Evolutionary conservation across 2,113 vertebrate species (phyloP).

Genomic region (Notarius quadriscutis): DNA sequence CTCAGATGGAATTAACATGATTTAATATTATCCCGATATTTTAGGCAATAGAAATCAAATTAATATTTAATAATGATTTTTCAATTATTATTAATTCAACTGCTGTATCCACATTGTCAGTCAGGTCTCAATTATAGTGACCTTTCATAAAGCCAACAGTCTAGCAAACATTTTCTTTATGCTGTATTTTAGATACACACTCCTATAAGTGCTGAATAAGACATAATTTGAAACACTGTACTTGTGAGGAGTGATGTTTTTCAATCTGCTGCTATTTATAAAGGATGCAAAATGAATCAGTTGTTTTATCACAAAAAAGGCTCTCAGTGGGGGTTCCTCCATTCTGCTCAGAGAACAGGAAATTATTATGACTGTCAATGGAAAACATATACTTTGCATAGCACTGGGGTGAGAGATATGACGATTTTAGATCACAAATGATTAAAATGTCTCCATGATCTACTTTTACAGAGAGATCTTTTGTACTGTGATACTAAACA

Average conservation of each 20-base stretch:
- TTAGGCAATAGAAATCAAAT: neutral
- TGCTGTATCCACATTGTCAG: neutral
- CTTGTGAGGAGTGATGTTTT: slow-evolving; percentile 5
- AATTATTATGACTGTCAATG: slow-evolving; percentile 21
- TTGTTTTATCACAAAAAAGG: slow-evolving; percentile 2
- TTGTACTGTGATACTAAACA: neutral
- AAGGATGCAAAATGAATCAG: slow-evolving; percentile 11
- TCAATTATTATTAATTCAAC: neutral
- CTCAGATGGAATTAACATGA: neutral
- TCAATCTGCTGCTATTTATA: slow-evolving; percentile 23
- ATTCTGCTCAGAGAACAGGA: neutral
- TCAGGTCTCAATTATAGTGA: neutral
- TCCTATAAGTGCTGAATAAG: slow-evolving; percentile 5
- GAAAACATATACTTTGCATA: neutral
- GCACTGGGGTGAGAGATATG: neutral
- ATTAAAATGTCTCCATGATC: neutral
- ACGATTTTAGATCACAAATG: neutral
- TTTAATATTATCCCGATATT: neutral
- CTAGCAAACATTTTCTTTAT: neutral
- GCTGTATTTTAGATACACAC: neutral
- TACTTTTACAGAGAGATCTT: neutral
- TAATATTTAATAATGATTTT: neutral
- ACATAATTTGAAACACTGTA: slow-evolving; percentile 10
- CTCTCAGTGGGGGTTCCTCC: slow-evolving; percentile 10
- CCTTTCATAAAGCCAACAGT: neutral